Base-by-base conservation (phyloP, 30 jellyfish, hydroid and myxozoan genomes). In the Sanderia malayensis region DNA sequence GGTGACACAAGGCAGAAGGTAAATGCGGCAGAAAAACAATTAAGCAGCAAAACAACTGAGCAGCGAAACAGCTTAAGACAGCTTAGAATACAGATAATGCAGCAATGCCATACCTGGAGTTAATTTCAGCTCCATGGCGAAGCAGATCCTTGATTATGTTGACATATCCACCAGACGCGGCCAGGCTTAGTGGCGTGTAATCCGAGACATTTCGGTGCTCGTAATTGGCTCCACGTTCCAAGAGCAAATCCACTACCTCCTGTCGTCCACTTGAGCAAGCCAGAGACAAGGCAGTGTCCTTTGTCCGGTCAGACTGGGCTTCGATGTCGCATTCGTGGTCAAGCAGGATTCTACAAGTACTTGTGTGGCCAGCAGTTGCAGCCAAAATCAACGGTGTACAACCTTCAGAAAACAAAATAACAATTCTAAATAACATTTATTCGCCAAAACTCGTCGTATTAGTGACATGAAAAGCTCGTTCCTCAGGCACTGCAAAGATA, bases 181-280 rank as follows among this genome's bases (percentile, higher is more conserved):
- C 99, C 49, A 93, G 66, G 57, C 99, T 85, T 34, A 93, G 83
- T 18, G 99, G 99, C 1, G 99, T 93, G 76, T 93, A 93, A 67
- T 93, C 99, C 1, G 96, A 85, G 9, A 85, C 96, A 60, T 93
- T 93, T 22, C 99, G 86, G 55, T 93, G 99, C 66, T 93, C 99
- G 70, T 72, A 85, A 58, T 76, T 80, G 13, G 96, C 96, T 3
- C 75, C 83, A 6, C 96, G 70, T 53, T 58, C 83, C 70, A 93
- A 84, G 4, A 93, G 73, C 29, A 81, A 71, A 29, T 93, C 99
- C n/a, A 93, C 96, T 20, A 93, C 96, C 58, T 93, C 99, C 62
- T 86, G 96, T 2, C 96, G 86, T 20, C 99, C 99, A 72, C 96
- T 93, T 2, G 99, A 93, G 73, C 96, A 85, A 13, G 99, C 99